phyloP scores from a whole-genome alignment of 1,140 invertebrate species.

The Pseudomyrmex sp. region DNA sequence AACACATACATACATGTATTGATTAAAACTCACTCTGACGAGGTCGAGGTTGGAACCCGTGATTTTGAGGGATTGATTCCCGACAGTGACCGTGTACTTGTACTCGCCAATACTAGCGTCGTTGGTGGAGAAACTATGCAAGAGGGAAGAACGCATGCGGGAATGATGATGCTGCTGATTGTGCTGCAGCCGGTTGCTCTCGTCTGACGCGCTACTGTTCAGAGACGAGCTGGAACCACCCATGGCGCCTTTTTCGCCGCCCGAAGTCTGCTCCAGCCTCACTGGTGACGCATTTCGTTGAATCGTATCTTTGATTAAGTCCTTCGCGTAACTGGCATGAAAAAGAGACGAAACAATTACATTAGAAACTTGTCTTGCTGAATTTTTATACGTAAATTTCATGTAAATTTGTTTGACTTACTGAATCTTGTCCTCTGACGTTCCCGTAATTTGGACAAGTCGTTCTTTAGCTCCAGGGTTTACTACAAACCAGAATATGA shows the following conservation, averaged over 20 bases:
- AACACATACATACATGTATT: too few species aligned
- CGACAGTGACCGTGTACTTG: constrained; percentile 93
- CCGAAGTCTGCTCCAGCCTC: constrained; percentile 87
- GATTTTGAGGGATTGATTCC: constrained; percentile 92
- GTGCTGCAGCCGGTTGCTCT: constrained; percentile 85
- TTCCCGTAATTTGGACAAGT: constrained; percentile 96
- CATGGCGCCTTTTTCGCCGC: constrained; percentile 87
- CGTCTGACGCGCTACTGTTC: constrained; percentile 91
- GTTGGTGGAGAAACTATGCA: constrained; percentile 93
- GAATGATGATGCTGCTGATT: constrained; percentile 78
- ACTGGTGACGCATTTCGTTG: constrained; percentile 96
- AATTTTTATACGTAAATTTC: neutral
- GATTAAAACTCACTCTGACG: constrained; percentile 88
- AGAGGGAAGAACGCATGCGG: constrained; percentile 84
- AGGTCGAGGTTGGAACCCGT: constrained; percentile 93
- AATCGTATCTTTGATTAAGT: constrained; percentile 96
- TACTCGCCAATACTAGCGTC: constrained; percentile 94
- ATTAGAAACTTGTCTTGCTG: neutral
- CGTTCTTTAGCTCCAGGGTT: constrained; percentile 96
- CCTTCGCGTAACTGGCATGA: constrained; percentile 91
- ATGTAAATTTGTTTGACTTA: constrained; percentile 84
- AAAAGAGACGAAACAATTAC: constrained; percentile 12
- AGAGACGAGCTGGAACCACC: constrained; percentile 88
- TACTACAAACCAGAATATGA: constrained; percentile 87
- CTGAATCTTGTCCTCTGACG: constrained; percentile 96